Evolutionary conservation across 2,113 vertebrate species (phyloP), one percentile per base, ranked within the genome.

Genomic region (Aphyosemion australe): DNA sequence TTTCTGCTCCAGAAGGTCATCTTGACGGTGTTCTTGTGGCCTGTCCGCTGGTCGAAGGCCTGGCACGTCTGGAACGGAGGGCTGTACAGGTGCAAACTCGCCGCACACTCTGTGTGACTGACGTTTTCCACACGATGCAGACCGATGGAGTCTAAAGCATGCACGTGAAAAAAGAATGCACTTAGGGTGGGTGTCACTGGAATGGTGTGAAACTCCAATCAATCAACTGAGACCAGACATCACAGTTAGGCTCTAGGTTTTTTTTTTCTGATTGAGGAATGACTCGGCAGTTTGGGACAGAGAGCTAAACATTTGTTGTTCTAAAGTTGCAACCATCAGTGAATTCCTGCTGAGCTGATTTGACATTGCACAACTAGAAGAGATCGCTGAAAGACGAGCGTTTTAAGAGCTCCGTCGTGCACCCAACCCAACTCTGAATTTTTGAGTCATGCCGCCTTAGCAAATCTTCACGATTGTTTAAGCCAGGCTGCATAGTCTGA

Each of bases 1-100:
- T 89, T 94, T 88, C 94, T 94, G 91, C 97, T 99, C 88, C 95
- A 95, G 91, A 99, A 99, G 16, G 95, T 98, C 97, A 99, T 96
- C 20, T 92, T 94, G 79, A 96, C 97, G 37, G 85, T 92, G 84
- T 95, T 95, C 86, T 82, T 95, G 88, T 99, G 96, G 16, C 97
- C 96, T 6, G 96, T 99, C 75, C 97, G 91, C 92, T 99, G 95
- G 87, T 99, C 97, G 78, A 99, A 98, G 52, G 95, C 94, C 65
- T 95, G 93, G 80, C 97, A 99, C 0, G 76, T 65, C 68, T 96
- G 72, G 37, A 98, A 98, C 3, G 97, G 95, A 0, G 97, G 97
- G 13, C 95, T 97, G 91, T 99, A 99, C 80, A 99, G 90, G 83
- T 99, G 97, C 78, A 99, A 92, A 58, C 96, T 99, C 56, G 91